These are phyloP conservation scores for Aphodius sticticus DNA, from an alignment of 2,888 invertebrate genomes.

Conservation along the genomic window DNA sequence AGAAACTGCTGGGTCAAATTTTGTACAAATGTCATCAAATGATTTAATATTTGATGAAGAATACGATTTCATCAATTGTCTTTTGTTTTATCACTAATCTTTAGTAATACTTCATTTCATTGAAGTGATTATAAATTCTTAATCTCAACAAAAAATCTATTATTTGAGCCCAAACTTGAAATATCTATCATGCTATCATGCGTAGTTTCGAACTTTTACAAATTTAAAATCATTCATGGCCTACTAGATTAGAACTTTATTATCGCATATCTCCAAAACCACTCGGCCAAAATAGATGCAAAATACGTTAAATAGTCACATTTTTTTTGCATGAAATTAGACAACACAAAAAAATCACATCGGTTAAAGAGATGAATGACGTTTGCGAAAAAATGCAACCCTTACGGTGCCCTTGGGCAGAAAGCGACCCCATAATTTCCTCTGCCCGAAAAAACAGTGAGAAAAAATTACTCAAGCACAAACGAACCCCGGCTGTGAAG, in stretches of 20 bases:
- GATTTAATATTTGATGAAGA: neutral
- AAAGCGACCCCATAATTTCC: neutral
- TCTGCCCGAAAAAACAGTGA: constrained; percentile 18
- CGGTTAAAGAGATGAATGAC: neutral
- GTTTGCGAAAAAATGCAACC: neutral
- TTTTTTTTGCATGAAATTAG: constrained; percentile 5
- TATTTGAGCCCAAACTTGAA: neutral
- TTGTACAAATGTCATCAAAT: no score
- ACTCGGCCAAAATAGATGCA: neutral
- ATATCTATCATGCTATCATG: neutral
- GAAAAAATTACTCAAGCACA: constrained; percentile 9
- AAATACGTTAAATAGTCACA: neutral
- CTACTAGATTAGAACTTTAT: neutral
- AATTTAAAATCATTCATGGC: neutral
- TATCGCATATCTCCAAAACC: neutral
- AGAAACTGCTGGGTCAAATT: no score
- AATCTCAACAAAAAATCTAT: neutral
- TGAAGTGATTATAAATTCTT: no score
- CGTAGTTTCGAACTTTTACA: neutral
- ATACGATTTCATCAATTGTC: neutral
- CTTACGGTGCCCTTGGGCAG: neutral
- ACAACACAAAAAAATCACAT: neutral
- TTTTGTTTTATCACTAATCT: neutral
- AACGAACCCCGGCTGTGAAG: neutral
- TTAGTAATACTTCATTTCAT: no score